These are phyloP conservation scores for Macrotus californicus DNA, from an alignment of 2,113 vertebrate genomes.

Conservation along the genomic window DNA sequence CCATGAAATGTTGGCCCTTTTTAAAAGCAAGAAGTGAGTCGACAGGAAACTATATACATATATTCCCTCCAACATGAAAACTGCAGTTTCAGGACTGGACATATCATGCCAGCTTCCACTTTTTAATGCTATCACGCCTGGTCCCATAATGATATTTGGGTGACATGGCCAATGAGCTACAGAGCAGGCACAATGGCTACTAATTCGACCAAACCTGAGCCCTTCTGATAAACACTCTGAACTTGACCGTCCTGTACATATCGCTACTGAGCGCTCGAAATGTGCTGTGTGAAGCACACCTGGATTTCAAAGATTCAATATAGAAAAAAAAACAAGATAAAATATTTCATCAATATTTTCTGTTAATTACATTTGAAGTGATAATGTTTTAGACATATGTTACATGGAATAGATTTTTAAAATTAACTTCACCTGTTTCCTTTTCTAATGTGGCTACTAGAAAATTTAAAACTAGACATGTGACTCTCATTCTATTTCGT, in stretches of 20 bases:
- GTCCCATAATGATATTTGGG: accelerated
- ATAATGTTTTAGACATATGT: neutral
- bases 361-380: neutral
- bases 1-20: neutral
- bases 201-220: neutral
- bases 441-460: neutral
- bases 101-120: accelerated
- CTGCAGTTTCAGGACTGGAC: neutral
- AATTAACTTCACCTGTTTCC: neutral
- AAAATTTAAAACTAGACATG: neutral
- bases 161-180: accelerated
- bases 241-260: accelerated
- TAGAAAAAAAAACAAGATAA: neutral
- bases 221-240: neutral
- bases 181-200: accelerated
- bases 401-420: neutral
- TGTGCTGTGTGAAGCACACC: neutral
- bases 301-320: neutral
- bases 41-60: neutral
- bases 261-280: neutral
- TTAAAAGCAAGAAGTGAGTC: neutral
- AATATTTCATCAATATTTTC: neutral
- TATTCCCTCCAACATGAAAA: neutral
- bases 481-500: neutral
- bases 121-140: too few species aligned